Percentiles rank a stretch among this genome's conserved stretches.
phyloP scores from a whole-genome alignment of 1,140 invertebrate genomes.

The Caenorhabditis elegans region WBcel235 BX284606.5:1296001-1296500 shows the following conservation, averaged over 20 bases:
- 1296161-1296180: slow-evolving; percentile 64
- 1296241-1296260: slow-evolving; percentile 63
- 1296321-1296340: slow-evolving; percentile 64
- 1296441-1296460: too few species aligned
- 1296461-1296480: too few species aligned
- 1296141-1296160: slow-evolving; percentile 50
- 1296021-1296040: too few species aligned
- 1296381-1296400: too few species aligned
- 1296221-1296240: slow-evolving; percentile 64
- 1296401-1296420: too few species aligned
- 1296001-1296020: too few species aligned
- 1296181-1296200: slow-evolving; percentile 64
- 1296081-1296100: too few species aligned
- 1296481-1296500: too few species aligned
- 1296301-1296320: slow-evolving; percentile 66
- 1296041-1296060: too few species aligned
- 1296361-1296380: neutral
- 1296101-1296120: neutral
- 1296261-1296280: slow-evolving; percentile 65
- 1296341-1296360: slow-evolving; percentile 21
- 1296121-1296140: neutral
- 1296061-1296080: too few species aligned
- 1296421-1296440: too few species aligned
- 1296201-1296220: slow-evolving; percentile 65
- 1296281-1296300: slow-evolving; percentile 65